A percentile compares a stretch with the other conserved stretches of the same genome.
Conservation (phyloP, 2,888 invertebrate species). For the Spicauda simplicius region DNA sequence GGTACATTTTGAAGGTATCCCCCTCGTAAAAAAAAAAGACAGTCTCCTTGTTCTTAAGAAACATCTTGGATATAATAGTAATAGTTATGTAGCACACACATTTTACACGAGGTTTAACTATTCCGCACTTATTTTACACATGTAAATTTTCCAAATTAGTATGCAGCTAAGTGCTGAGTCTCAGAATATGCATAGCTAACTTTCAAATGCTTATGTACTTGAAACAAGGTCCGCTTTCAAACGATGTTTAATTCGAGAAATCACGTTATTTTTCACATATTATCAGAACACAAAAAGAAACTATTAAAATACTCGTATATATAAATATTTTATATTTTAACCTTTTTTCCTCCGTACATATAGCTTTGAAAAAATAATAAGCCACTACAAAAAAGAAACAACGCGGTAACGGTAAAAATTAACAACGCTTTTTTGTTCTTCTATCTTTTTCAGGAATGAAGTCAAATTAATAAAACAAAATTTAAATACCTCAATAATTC, state of each 20-base stretch:
- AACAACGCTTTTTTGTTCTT: too few relatives aligned
- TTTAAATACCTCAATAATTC: too few relatives aligned
- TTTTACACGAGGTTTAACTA: background rate
- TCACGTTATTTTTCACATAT: constrained; percentile 10
- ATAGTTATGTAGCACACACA: background rate
- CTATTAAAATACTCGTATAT: too few relatives aligned
- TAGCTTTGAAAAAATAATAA: too few relatives aligned
- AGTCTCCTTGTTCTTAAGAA: background rate
- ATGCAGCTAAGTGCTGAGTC: constrained; percentile 24
- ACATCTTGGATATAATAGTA: background rate
- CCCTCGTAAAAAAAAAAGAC: too few relatives aligned
- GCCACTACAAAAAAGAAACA: too few relatives aligned
- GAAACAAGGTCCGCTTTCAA: constrained; percentile 27
- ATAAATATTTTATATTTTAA: too few relatives aligned
- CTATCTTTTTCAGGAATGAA: too few relatives aligned
- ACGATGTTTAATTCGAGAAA: constrained; percentile 20
- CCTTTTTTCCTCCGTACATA: too few relatives aligned
- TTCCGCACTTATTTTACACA: constrained; percentile 1
- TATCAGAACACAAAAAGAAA: background rate
- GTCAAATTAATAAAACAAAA: too few relatives aligned
- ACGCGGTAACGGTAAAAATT: too few relatives aligned
- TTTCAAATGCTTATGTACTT: constrained; percentile 26
- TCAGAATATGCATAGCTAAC: constrained; percentile 29
- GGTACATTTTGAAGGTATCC: too few relatives aligned
- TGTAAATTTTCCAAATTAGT: constrained; percentile 31